Conservation (phyloP, 2,888 invertebrate genomes). For the Candidula unifasciata region DNA sequence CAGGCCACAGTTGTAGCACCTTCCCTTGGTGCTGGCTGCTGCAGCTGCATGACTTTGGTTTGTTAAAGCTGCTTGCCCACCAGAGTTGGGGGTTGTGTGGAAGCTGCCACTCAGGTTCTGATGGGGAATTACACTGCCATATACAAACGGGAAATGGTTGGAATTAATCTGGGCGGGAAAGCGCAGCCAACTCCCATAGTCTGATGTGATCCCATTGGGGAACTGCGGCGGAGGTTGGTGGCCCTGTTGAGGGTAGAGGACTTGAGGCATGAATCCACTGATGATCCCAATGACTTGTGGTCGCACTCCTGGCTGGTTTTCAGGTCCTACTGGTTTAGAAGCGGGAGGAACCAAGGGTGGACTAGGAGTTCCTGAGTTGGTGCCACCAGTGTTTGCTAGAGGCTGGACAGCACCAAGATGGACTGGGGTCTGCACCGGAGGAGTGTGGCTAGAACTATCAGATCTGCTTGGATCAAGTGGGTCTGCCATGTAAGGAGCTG, state of each 20-base stretch:
- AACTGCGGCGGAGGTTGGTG: constrained; percentile 52
- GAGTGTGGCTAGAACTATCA: constrained; percentile 31
- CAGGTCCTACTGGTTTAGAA: constrained; percentile 18
- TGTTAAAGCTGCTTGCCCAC: constrained; percentile 14
- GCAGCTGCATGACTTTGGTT: constrained; percentile 41
- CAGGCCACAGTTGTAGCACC: constrained; percentile 95
- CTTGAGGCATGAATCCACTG: constrained; percentile 19
- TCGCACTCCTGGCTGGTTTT: constrained; percentile 15
- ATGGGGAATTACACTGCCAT: constrained; percentile 54
- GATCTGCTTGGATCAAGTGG: constrained; percentile 14
- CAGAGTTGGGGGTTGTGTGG: constrained; percentile 4
- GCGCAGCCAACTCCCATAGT: constrained; percentile 55
- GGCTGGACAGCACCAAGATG: constrained; percentile 12
- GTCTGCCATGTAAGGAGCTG: constrained; percentile 11
- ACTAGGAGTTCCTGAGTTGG: constrained; percentile 46
- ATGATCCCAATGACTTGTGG: background rate
- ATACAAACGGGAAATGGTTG: constrained; percentile 49
- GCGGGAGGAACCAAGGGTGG: constrained; percentile 33
- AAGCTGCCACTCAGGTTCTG: constrained; percentile 42
- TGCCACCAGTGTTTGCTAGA: constrained; percentile 27
- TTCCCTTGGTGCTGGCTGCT: constrained; percentile 54
- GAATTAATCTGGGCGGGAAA: constrained; percentile 52
- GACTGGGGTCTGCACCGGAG: constrained; percentile 38
- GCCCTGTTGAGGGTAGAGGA: constrained; percentile 26
- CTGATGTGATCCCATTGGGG: constrained; percentile 59